phyloP scores from a whole-genome alignment of 2,888 invertebrate genomes.

The Eupsilia transversa region DNA sequence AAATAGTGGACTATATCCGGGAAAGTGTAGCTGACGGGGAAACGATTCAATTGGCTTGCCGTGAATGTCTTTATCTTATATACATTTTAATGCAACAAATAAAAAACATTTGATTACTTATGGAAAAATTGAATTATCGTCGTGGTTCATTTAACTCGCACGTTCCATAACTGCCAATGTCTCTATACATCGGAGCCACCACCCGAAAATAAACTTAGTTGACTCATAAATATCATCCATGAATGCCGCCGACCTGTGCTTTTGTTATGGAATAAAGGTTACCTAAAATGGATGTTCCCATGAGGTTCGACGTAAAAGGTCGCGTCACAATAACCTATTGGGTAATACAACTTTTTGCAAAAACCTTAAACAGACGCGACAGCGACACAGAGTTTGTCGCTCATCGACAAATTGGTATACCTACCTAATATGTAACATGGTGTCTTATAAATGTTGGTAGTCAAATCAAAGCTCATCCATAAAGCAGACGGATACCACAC shows the following conservation, averaged over 20 bases:
- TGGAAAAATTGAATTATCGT: conserved; percentile 48
- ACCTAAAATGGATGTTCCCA: conserved; percentile 76
- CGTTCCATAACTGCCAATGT: conserved; percentile 44
- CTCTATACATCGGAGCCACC: conserved; percentile 53
- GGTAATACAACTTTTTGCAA: conserved; percentile 79
- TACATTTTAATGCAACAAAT: conserved; percentile 64
- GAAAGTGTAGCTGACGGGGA: conserved; percentile 78
- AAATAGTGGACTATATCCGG: conserved; percentile 80
- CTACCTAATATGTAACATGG: conserved; percentile 33
- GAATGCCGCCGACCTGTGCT: conserved; percentile 72
- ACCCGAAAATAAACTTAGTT: conserved; percentile 61
- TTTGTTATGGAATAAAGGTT: conserved; percentile 75
- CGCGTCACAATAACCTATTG: conserved; percentile 84
- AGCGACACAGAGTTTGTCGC: conserved; percentile 45
- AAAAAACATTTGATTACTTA: conserved; percentile 65
- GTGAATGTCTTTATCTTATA: conserved; percentile 64
- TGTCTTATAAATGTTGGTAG: neutral
- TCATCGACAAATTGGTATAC: conserved; percentile 49
- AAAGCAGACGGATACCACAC: conserved; percentile 62
- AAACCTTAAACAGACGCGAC: conserved; percentile 76
- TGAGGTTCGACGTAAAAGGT: conserved; percentile 80
- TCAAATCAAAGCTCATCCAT: conserved; percentile 33
- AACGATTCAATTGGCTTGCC: conserved; percentile 72
- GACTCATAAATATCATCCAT: conserved; percentile 75
- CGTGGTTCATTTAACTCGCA: conserved; percentile 56